Conservation (phyloP, 1,140 invertebrate species). For the Condylostylus longicornis region DNA sequence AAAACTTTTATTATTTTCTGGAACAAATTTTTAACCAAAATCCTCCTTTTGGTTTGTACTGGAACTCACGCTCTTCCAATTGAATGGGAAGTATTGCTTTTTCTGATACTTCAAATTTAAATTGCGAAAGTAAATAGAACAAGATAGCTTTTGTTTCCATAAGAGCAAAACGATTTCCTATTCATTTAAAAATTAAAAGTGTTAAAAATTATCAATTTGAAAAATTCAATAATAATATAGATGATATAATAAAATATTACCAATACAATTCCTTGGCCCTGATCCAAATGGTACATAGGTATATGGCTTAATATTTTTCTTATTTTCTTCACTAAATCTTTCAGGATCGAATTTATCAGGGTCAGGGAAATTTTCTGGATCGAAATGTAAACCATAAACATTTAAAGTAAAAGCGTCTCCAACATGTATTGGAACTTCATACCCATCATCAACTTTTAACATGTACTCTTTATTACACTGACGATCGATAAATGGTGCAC, state of each 20-base stretch:
- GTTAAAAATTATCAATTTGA: too few species aligned
- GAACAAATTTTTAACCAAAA: constrained; percentile 4
- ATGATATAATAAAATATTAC: constrained; percentile 44
- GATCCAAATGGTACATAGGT: constrained; percentile 33
- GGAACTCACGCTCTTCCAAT: neutral
- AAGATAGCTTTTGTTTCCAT: constrained; percentile 41
- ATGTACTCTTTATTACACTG: constrained; percentile 35
- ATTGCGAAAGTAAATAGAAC: constrained; percentile 17
- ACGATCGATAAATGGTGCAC: constrained; percentile 33
- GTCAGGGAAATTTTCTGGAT: constrained; percentile 35
- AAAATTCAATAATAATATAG: too few species aligned
- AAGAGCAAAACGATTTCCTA: constrained; percentile 37
- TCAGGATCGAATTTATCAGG: constrained; percentile 36
- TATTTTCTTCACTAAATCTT: constrained; percentile 27
- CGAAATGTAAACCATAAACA: constrained; percentile 38
- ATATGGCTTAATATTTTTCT: constrained; percentile 18
- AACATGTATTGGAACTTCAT: constrained; percentile 29
- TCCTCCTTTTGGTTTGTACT: constrained; percentile 1
- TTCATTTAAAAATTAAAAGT: too few species aligned
- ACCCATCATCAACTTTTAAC: constrained; percentile 33
- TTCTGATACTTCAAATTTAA: constrained; percentile 4
- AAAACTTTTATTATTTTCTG: neutral
- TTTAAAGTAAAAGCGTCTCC: constrained; percentile 36
- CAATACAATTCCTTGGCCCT: constrained; percentile 40
- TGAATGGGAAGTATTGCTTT: constrained; percentile 7